Percentiles rank a stretch among this genome's conserved stretches.
Conservation (phyloP, 2,113 vertebrate species). For the Paramormyrops kingsleyae region DNA sequence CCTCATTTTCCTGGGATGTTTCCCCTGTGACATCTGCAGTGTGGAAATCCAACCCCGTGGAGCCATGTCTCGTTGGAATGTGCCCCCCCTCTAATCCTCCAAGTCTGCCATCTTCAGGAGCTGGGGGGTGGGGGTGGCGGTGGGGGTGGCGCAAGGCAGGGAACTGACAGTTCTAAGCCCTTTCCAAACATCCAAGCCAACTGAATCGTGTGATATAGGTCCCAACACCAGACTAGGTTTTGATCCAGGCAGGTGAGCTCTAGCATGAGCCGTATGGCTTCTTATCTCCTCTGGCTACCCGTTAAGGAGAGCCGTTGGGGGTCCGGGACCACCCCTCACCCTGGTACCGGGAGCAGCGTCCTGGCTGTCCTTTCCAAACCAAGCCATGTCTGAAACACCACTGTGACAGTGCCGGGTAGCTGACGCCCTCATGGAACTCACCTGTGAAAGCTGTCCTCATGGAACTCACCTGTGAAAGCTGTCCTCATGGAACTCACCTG, state of each 20-base stretch:
- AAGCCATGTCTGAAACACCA: not conserved
- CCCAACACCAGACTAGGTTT: slow-evolving; percentile 41
- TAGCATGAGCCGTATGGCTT: slow-evolving; percentile 33
- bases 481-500: too few species aligned
- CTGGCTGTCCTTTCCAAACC: not conserved
- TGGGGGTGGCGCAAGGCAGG: slow-evolving; percentile 21
- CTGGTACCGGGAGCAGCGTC: not conserved
- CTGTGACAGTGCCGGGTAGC: not conserved
- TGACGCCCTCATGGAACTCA: not conserved
- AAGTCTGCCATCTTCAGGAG: slow-evolving; percentile 28
- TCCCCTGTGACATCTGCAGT: slow-evolving; percentile 46
- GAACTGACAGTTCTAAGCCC: slow-evolving; percentile 56
- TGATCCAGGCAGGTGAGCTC: slow-evolving; percentile 41
- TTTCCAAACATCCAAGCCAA: slow-evolving; percentile 55
- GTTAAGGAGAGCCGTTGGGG: not conserved
- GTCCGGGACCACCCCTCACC: not conserved
- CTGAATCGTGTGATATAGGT: slow-evolving; percentile 35
- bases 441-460: not conserved
- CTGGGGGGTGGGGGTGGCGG: not conserved
- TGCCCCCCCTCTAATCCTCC: slow-evolving; percentile 58
- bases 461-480: too few species aligned
- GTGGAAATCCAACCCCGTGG: slow-evolving; percentile 51
- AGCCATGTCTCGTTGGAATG: slow-evolving; percentile 55
- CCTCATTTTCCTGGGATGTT: slow-evolving; percentile 46
- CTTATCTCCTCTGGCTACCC: slow-evolving; percentile 22